Evolutionary conservation across 2,113 vertebrate species (phyloP).

Genomic region (Tragelaphus imberbis): DNA sequence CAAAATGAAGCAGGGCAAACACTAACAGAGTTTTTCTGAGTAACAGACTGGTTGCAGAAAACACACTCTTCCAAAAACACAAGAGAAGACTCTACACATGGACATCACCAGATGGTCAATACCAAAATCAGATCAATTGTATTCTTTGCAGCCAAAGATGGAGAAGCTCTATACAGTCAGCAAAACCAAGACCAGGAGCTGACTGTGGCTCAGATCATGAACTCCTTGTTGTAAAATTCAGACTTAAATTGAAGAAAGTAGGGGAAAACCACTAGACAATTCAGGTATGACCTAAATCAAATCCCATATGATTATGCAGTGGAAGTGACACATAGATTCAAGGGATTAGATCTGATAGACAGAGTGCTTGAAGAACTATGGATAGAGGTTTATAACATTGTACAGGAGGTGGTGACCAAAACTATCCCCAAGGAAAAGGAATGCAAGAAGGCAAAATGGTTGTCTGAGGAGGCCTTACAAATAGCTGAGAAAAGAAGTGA

Average conservation of each 20-base stretch:
- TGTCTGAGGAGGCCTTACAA: neutral
- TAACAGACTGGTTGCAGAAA: neutral
- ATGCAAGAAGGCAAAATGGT: neutral
- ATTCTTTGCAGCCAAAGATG: neutral
- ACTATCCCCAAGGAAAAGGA: neutral
- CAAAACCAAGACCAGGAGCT: neutral
- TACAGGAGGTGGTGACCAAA: neutral
- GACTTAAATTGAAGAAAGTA: neutral
- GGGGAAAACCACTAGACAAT: neutral
- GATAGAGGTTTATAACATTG: neutral
- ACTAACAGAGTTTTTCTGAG: neutral
- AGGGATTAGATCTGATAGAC: neutral
- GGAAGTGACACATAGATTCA: neutral
- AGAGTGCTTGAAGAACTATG: neutral
- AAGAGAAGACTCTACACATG: neutral
- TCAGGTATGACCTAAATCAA: neutral
- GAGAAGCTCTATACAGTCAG: neutral
- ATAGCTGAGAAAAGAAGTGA: neutral
- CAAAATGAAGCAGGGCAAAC: neutral
- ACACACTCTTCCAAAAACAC: neutral
- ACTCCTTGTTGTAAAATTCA: neutral
- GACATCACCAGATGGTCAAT: neutral
- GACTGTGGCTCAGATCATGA: neutral
- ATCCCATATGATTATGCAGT: neutral
- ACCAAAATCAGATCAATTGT: neutral